phyloP scores from a whole-genome alignment of 2,113 vertebrate species.

The Sander vitreus region DNA sequence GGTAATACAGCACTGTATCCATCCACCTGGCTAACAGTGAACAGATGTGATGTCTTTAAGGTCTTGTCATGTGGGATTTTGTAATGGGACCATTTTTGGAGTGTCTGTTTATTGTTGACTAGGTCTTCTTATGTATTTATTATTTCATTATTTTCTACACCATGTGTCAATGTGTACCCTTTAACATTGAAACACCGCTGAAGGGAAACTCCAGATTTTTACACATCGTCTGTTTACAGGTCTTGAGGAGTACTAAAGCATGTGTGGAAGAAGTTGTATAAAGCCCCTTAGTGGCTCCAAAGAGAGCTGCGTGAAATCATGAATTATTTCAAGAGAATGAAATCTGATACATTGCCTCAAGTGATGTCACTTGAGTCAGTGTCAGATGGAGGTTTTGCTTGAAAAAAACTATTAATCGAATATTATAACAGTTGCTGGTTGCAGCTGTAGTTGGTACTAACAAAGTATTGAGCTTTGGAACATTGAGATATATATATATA shows the following conservation, averaged over 20 bases:
- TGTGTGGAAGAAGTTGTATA: background rate
- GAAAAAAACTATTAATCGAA: background rate
- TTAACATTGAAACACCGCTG: background rate
- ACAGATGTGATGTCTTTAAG: too few relatives aligned
- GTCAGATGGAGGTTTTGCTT: background rate
- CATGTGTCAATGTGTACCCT: too few relatives aligned
- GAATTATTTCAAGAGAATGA: too few relatives aligned
- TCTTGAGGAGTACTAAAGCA: background rate
- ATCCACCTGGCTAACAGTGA: too few relatives aligned
- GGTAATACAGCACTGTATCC: too few relatives aligned
- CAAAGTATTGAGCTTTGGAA: too few relatives aligned
- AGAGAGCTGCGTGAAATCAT: background rate
- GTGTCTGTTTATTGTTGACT: background rate
- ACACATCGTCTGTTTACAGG: background rate
- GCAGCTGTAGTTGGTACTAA: too few relatives aligned
- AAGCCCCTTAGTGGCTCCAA: background rate
- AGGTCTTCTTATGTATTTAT: background rate
- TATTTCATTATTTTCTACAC: background rate
- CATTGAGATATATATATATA: too few relatives aligned
- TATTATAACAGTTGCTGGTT: background rate
- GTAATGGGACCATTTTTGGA: background rate
- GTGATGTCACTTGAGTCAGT: background rate
- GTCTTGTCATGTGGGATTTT: too few relatives aligned
- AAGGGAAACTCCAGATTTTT: background rate
- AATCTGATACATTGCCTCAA: background rate